These are phyloP conservation scores for Pangasianodon gigas DNA, from an alignment of 2,113 vertebrate genomes.

Conservation along the genomic window DNA sequence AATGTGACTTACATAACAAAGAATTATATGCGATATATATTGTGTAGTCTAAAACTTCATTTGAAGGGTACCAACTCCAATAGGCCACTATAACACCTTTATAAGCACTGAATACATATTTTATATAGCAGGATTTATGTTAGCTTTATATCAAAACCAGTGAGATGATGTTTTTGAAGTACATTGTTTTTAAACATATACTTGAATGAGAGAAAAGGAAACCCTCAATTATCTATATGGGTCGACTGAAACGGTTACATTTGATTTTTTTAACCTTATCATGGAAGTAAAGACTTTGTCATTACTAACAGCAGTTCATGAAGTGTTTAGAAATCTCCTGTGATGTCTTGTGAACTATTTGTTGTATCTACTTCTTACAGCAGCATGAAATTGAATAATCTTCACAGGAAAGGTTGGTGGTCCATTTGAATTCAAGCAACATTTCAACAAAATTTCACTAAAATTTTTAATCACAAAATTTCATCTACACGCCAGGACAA, in stretches of 20 bases:
- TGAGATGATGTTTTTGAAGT: neutral
- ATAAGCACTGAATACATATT: neutral
- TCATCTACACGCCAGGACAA: neutral
- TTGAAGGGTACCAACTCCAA: no score
- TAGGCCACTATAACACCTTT: neutral
- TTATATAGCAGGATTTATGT: neutral
- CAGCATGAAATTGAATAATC: neutral
- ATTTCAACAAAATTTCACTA: neutral
- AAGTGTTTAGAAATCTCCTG: neutral
- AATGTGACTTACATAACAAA: neutral
- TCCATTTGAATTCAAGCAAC: neutral
- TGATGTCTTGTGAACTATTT: neutral
- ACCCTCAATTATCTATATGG: neutral
- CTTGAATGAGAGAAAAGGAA: neutral
- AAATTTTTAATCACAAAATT: neutral
- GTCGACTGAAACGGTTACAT: neutral
- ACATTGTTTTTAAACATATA: neutral
- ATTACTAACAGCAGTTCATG: neutral
- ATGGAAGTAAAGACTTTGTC: neutral
- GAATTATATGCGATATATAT: neutral
- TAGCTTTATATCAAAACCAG: no score
- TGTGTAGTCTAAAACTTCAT: neutral
- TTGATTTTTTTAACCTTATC: neutral
- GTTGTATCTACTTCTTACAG: neutral
- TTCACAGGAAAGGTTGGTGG: neutral